Evolutionary conservation across 2,888 invertebrate species (phyloP).

Genomic region (Zhuqinia jingwanae): DNA sequence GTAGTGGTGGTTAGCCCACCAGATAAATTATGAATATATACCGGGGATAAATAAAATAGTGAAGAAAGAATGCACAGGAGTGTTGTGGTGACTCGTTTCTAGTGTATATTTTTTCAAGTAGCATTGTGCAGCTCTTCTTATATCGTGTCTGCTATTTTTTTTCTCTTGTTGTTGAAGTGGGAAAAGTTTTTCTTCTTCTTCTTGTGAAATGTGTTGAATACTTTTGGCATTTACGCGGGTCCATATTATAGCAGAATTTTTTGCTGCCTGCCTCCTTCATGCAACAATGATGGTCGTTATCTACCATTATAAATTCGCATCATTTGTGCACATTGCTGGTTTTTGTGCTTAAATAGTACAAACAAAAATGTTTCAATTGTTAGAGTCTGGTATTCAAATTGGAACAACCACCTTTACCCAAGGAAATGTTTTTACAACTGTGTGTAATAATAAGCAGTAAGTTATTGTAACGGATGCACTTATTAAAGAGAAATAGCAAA

Average conservation of each 20-base stretch:
- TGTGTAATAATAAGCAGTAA: background rate
- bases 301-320: background rate
- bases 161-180: too few species aligned
- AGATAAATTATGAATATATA: slow-evolving; percentile 17
- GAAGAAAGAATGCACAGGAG: background rate
- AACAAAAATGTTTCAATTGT: background rate
- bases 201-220: background rate
- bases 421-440: background rate
- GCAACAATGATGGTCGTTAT: background rate
- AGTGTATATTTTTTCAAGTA: background rate
- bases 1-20: background rate
- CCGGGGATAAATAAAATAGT: background rate
- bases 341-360: slow-evolving; percentile 14
- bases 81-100: background rate
- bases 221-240: background rate
- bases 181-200: background rate
- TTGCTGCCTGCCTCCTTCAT: background rate
- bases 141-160: background rate
- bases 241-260: too few species aligned
- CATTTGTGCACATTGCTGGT: background rate
- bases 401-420: background rate
- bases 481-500: background rate
- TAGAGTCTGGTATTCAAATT: background rate
- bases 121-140: background rate
- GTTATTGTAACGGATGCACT: too few species aligned